These are phyloP conservation scores for Lycopodina hypogea DNA, from an alignment of 37 sponge, comb jelly and placozoan genomes.

Conservation along the genomic window DNA sequence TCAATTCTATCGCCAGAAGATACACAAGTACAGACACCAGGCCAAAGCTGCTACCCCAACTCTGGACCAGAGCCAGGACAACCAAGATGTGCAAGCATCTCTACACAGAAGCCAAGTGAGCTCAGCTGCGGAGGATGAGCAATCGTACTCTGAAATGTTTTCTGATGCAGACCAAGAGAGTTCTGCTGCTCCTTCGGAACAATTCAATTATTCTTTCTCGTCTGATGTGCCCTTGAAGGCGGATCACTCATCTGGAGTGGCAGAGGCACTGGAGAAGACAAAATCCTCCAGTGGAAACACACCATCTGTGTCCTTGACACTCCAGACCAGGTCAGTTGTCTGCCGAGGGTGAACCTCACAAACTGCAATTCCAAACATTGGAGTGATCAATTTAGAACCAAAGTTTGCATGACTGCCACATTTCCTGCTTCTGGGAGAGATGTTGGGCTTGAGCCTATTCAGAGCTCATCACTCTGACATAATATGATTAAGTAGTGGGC, in stretches of 20 bases:
- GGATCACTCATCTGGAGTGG: background rate
- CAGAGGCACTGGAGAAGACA: background rate
- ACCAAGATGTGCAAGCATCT: background rate
- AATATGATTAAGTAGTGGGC: no score
- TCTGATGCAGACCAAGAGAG: constrained; percentile 7
- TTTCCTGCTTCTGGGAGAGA: no score
- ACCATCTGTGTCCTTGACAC: background rate
- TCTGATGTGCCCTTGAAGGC: background rate
- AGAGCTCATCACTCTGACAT: no score
- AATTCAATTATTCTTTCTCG: background rate
- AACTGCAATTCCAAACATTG: background rate
- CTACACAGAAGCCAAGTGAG: constrained; percentile 1
- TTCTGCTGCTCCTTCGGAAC: background rate
- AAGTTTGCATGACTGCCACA: no score
- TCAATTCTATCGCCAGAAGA: constrained; percentile 62
- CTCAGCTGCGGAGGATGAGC: background rate
- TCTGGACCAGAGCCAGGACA: background rate
- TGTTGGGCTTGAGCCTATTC: no score
- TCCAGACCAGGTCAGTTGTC: background rate
- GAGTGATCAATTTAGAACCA: no score
- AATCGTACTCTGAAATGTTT: background rate
- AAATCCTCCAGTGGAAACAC: background rate
- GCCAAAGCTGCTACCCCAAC: background rate
- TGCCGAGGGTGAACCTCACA: background rate
- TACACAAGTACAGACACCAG: constrained; percentile 16